Base-by-base conservation (phyloP, 2,888 invertebrate genomes). In the Axea sp. region DNA sequence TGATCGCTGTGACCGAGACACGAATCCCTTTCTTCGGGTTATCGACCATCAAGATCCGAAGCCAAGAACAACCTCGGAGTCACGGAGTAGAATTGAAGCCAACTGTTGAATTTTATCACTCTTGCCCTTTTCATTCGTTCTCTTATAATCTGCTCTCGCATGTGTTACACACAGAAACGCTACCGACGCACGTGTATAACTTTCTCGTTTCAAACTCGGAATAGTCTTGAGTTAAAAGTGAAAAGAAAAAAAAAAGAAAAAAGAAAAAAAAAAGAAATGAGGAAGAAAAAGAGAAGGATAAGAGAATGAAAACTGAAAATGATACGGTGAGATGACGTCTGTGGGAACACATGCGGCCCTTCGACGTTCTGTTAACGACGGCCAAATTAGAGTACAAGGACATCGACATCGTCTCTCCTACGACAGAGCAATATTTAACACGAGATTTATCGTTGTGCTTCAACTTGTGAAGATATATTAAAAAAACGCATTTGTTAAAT, bases 91-190 rank as follows among this genome's bases (percentile, higher is more conserved):
- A 67, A 60, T 64, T 55, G 30, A 55, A 59, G 76, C 73, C 76
- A 76, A 76, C 76, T 76, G 76, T 76, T 76, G 76, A 76, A 74
- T 77, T 77, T 78, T 78, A 77, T 75, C 73, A 77, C 77, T 68
- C 75, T 71, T 73, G 76, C 76, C 65, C 71, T 72, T 69, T 65
- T 72, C 59, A 60, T 64, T 64, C 75, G 51, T 11, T 49, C 55
- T 28, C 67, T 75, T 67, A 62, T 75, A 71, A 71, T 71, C 71
- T 71, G 62, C 39, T 47, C 53, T 60, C 53, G 55, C 69, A 69
- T 74, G 64, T 74, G 68, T 59, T 64, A 64, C 62, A 51, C 41
- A 37, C 49, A 51, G 60, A 37, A 15, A 28, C 26, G 11, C 41
- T 14, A 17, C n/a, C 35, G 65, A 73, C 65, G 51, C 76, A 73